phyloP scores from a whole-genome alignment of 2,797 vertebrate genomes.

The Ctenochaetus hawaiiensis region DNA sequence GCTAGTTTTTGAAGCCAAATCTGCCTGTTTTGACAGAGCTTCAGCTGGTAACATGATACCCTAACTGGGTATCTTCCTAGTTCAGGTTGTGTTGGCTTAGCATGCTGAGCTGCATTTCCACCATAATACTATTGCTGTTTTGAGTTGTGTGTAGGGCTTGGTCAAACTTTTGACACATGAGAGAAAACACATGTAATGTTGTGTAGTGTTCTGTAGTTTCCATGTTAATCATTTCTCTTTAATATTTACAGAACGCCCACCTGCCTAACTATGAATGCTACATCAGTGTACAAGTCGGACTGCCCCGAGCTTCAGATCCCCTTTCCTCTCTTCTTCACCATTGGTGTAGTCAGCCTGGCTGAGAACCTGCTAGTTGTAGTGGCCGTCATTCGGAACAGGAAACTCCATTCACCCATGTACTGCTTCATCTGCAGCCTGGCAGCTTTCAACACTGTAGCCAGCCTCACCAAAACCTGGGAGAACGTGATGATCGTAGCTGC shows the following conservation, averaged over 20 bases:
- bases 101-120: too few relatives aligned
- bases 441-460: conserved; percentile 93
- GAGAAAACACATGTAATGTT: too few relatives aligned
- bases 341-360: conserved; percentile 88
- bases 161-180: too few relatives aligned
- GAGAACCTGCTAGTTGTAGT: conserved; percentile 94
- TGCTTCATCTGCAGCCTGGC: conserved; percentile 97
- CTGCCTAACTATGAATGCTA: conserved; percentile 53
- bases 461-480: conserved; percentile 92
- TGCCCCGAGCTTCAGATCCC: conserved; percentile 90
- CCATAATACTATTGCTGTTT: too few relatives aligned
- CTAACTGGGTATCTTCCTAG: too few relatives aligned
- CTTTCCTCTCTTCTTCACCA: conserved; percentile 88
- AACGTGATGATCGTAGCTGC: conserved; percentile 90
- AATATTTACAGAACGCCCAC: background rate
- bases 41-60: too few relatives aligned
- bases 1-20: too few relatives aligned
- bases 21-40: too few relatives aligned
- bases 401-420: conserved; percentile 96
- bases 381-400: conserved; percentile 91
- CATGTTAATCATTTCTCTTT: conserved; percentile 1
- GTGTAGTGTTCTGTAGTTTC: background rate
- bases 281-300: conserved; percentile 77
- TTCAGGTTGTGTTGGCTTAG: too few relatives aligned
- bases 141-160: too few relatives aligned